Base-by-base conservation (phyloP, 2,888 invertebrate genomes). In the Cosmia trapezina region DNA sequence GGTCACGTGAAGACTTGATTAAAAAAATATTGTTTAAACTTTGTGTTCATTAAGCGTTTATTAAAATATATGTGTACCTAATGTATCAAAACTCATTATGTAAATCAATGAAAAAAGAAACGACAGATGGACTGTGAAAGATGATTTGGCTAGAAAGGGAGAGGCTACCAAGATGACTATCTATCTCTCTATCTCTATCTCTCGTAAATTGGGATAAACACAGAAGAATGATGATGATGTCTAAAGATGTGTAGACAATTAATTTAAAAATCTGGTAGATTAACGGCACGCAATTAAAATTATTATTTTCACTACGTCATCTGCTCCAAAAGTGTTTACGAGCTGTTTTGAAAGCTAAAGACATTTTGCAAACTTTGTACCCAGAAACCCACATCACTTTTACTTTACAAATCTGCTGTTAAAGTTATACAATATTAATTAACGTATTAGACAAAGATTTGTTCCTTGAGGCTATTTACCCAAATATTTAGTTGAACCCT, bases 351-450 rank as follows among this genome's bases (percentile, higher is more conserved):
- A 43, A 47, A 47, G 47, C n/a, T 51, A 37, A 11, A 41, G 9
- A 67, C 9, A 54, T 70, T 54, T 47, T 8, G 33, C 17, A 28
- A 60, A 72, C 53, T 54, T 60, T 14, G 22, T 11, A 19, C 4
- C 22, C 63, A 70, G 7, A 37, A 57, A 59, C 43, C 28, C 54
- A 60, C 49, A 60, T 64, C 14, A 43, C 47, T 53, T 37, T 54
- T 17, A 70, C 70, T 73, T 63, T 49, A 60, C 49, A 54, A 61
- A 61, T 56, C 37, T 49, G 8, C 14, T 56, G 33, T 28, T 51
- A n/a, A 33, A n/a, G 28, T n/a, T 43, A 37, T 68, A 37, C 37
- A 56, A 45, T 28, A 61, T 47, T 49, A 70, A 57, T 56, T 57
- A 64, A 45, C 49, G 54, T 54, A 45, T 11, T 60, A 6, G 7